A percentile compares a stretch with the other conserved stretches of the same genome.
Conservation (phyloP, 2,113 vertebrate genomes). For the Cololabis saira region DNA sequence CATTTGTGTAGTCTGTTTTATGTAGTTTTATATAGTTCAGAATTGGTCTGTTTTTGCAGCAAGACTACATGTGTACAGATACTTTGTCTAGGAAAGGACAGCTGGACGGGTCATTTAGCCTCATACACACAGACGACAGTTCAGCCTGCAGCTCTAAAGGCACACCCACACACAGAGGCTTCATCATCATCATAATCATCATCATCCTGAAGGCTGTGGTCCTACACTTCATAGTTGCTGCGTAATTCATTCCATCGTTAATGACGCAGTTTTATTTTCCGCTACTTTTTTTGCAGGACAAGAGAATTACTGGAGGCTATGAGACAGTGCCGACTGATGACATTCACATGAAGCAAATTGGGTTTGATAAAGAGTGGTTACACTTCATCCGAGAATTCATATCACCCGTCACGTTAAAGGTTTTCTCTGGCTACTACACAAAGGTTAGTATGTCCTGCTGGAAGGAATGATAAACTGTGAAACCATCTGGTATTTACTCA, state of each 20-base stretch:
- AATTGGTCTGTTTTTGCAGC: constrained; percentile 43
- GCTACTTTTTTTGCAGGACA: constrained; percentile 83
- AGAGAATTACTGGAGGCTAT: constrained; percentile 93
- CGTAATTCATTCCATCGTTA: constrained; percentile 54
- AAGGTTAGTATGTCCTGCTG: constrained; percentile 81
- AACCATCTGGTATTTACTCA: neutral
- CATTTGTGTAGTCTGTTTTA: constrained; percentile 44
- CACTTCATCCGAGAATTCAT: constrained; percentile 98
- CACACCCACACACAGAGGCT: neutral
- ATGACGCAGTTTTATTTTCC: constrained; percentile 27
- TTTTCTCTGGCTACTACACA: constrained; percentile 97
- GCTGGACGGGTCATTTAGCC: constrained; percentile 53
- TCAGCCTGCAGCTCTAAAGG: constrained; percentile 47
- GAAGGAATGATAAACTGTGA: neutral
- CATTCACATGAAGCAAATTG: constrained; percentile 97
- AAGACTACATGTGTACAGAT: constrained; percentile 26
- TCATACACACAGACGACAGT: constrained; percentile 25
- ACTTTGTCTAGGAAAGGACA: constrained; percentile 20
- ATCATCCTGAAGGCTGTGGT: constrained; percentile 28
- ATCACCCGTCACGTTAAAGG: constrained; percentile 93
- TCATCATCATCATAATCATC: constrained; percentile 36
- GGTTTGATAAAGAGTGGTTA: constrained; percentile 93
- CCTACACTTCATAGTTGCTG: constrained; percentile 5
- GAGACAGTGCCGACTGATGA: constrained; percentile 98
- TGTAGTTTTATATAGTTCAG: constrained; percentile 34